phyloP scores from a whole-genome alignment of 2,888 invertebrate genomes.

The Germaria angustata region DNA sequence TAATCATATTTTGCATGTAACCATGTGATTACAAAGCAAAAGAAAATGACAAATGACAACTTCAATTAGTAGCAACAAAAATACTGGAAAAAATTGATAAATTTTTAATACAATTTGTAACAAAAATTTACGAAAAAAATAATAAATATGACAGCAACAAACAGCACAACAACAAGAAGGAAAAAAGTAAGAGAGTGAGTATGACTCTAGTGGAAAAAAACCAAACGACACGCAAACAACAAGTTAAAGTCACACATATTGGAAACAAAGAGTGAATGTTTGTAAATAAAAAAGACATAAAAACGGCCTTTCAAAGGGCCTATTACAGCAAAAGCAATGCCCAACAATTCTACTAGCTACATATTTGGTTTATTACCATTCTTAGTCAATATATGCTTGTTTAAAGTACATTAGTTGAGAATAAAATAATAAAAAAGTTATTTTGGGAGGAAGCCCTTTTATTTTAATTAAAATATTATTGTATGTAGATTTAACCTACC shows the following conservation, averaged over 20 bases:
- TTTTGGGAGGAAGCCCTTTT: too few species aligned
- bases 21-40: conserved; percentile 63
- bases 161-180: background rate
- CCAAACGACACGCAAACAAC: conserved; percentile 61
- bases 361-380: too few species aligned
- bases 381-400: too few species aligned
- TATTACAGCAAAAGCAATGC: background rate
- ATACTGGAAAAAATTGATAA: conserved; percentile 22
- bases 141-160: conserved; percentile 53
- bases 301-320: background rate
- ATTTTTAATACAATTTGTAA: conserved; percentile 55
- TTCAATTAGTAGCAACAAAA: conserved; percentile 70
- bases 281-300: background rate
- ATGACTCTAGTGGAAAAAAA: conserved; percentile 43
- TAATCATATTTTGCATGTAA: conserved; percentile 71
- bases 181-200: background rate
- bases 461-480: too few species aligned
- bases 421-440: too few species aligned
- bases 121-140: conserved; percentile 42
- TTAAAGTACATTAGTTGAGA: too few species aligned
- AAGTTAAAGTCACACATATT: conserved; percentile 54
- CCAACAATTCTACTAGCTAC: too few species aligned
- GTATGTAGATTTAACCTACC: too few species aligned
- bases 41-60: conserved; percentile 72
- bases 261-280: background rate